A percentile compares a stretch with the other conserved stretches of the same genome.
phyloP scores from a whole-genome alignment of 2,888 invertebrate species.

The Eustalomyia histrio region DNA sequence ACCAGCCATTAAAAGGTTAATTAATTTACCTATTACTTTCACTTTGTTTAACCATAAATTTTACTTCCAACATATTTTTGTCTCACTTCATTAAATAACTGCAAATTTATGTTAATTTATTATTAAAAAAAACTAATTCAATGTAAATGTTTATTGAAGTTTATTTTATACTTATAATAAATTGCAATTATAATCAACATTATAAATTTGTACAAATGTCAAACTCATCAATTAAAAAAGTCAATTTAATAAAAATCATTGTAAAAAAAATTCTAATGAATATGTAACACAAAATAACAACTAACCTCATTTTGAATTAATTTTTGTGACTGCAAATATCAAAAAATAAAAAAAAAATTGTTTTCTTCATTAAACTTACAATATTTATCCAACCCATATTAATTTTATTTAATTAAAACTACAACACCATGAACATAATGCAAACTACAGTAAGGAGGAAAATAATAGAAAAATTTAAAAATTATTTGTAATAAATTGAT shows the following conservation, averaged over 20 bases:
- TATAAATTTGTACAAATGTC: constrained; percentile 45
- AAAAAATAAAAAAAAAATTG: no score
- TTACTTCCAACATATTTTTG: not conserved
- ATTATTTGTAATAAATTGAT: no score
- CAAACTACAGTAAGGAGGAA: not conserved
- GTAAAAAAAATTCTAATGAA: constrained; percentile 24
- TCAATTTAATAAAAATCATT: not conserved
- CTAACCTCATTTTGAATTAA: constrained; percentile 39
- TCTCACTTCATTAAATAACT: not conserved
- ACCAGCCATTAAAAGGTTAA: no score
- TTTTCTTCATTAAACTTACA: constrained; percentile 54
- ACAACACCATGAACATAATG: not conserved
- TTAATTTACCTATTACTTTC: no score
- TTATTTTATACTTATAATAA: constrained; percentile 38
- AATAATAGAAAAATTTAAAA: not conserved
- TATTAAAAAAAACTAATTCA: constrained; percentile 7
- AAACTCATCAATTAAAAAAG: constrained; percentile 51
- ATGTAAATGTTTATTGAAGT: constrained; percentile 19
- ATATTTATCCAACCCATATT: constrained; percentile 61
- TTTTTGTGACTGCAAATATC: constrained; percentile 5
- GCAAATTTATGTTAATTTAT: constrained; percentile 20
- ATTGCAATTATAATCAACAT: constrained; percentile 47
- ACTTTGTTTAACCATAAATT: no score
- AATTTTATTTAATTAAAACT: constrained; percentile 64
- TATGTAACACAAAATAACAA: constrained; percentile 6